Conservation (phyloP, 1,140 invertebrate species). For the Pachyrhynchus sulphureomaculatus region DNA sequence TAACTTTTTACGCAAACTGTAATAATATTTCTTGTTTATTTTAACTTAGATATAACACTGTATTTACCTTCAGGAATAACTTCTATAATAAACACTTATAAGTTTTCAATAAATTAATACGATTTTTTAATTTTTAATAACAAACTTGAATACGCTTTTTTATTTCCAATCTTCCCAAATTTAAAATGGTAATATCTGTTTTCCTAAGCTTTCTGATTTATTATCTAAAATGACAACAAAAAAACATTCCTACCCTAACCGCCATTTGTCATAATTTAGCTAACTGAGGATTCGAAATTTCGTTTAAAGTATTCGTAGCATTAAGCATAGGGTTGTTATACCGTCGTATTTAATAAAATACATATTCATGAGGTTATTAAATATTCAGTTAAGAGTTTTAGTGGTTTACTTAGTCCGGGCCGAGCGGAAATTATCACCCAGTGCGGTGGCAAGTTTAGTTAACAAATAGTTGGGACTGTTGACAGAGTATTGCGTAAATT, state of each 20-base stretch:
- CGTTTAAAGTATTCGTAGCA: constrained; percentile 11
- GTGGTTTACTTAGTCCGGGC: constrained; percentile 30
- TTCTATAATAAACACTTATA: too few species aligned
- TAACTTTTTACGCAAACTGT: too few species aligned
- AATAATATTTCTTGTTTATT: too few species aligned
- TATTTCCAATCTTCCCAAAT: too few species aligned
- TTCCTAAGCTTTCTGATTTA: too few species aligned
- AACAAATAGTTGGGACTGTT: constrained; percentile 32
- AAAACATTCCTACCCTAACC: background rate
- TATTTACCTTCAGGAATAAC: too few species aligned
- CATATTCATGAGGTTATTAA: constrained; percentile 38
- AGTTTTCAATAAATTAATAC: too few species aligned
- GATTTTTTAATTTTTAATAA: too few species aligned
- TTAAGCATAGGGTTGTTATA: constrained; percentile 27
- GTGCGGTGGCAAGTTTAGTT: constrained; percentile 20
- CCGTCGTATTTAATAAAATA: constrained; percentile 33
- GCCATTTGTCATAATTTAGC: constrained; percentile 2
- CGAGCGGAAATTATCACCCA: constrained; percentile 31
- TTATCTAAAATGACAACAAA: too few species aligned
- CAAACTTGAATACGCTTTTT: too few species aligned
- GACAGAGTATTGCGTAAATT: constrained; percentile 16
- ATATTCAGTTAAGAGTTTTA: constrained; percentile 39
- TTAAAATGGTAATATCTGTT: too few species aligned
- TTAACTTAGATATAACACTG: too few species aligned
- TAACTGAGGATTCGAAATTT: constrained; percentile 9